Base-by-base conservation (phyloP, 2,888 invertebrate species). In the Perdita meconis region DNA sequence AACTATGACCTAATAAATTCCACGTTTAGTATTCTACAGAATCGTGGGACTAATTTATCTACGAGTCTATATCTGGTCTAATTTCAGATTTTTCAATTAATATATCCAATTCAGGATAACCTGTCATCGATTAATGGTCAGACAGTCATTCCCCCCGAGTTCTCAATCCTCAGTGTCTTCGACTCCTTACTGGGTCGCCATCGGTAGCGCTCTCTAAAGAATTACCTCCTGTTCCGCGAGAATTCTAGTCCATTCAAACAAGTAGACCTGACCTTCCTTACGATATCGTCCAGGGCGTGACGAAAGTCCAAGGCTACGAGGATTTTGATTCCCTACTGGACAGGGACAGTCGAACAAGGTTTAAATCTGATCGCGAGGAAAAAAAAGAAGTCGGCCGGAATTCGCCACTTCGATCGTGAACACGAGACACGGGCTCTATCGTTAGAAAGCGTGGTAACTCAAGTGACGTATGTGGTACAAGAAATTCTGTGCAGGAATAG, bases 361-460 rank as follows among this genome's bases (percentile, higher is more conserved):
- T 30, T n/a, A 3, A 38, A 38, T 57, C 40, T 69, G 50, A n/a
- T 30, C 30, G 38, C 10, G 30, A 5, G 30, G 38, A 42, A 34
- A 12, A 26, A 55, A 67, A 78, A 71, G 42, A 68, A 68, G 77
- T 68, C 68, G 68, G 56, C 60, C 66, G 68, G 78, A 71, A 80
- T 81, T 63, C 70, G 68, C 71, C 47, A 71, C 59, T 72, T 69
- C 68, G 79, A 81, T 84, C 81, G 73, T 64, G 80, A 80, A 75
- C 66, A 75, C 70, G 63, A 78, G 78, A 75, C 83, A 73, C 80
- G 76, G 67, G 78, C 69, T 81, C 84, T 81, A 82, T 84, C 82
- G 82, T 82, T 84, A 84, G 84, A 84, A 84, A 84, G 84, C 84
- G 84, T 84, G 82, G 82, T 84, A 84, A 84, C 79, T 72, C 84